Conservation (phyloP, 1,140 invertebrate species). For the Hirudo medicinalis region DNA sequence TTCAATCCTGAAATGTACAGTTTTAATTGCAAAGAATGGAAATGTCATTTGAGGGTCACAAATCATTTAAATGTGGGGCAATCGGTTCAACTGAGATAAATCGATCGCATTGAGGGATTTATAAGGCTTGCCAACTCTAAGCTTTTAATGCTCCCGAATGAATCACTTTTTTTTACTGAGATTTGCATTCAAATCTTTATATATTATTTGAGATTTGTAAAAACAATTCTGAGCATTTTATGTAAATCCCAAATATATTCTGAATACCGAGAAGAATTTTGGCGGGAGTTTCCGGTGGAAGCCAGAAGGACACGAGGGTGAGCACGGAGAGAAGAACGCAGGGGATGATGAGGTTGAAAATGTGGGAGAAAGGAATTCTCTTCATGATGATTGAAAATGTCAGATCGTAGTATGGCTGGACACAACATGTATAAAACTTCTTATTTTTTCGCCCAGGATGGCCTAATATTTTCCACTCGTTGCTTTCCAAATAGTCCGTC, state of each 20-base stretch:
- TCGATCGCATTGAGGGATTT: too few relatives aligned
- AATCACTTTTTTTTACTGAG: constrained; percentile 2
- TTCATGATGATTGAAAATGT: constrained; percentile 35
- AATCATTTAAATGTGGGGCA: too few relatives aligned
- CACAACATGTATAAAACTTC: constrained; percentile 44
- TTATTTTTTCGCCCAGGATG: constrained; percentile 37
- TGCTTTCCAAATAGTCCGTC: constrained; percentile 29
- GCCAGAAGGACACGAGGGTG: constrained; percentile 28
- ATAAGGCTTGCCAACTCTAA: too few relatives aligned
- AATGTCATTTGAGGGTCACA: too few relatives aligned
- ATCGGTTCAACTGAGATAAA: too few relatives aligned
- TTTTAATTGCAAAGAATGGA: too few relatives aligned
- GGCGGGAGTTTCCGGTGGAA: constrained; percentile 28
- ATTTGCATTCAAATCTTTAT: neutral
- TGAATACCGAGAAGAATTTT: constrained; percentile 29
- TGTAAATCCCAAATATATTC: constrained; percentile 26
- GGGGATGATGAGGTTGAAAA: constrained; percentile 27
- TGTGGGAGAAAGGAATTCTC: constrained; percentile 25
- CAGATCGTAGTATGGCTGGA: constrained; percentile 47
- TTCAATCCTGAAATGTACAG: constrained; percentile 34
- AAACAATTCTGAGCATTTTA: constrained; percentile 23
- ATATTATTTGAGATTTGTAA: too few relatives aligned
- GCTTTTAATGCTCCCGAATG: neutral
- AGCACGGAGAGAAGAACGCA: constrained; percentile 27
- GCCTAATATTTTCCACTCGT: constrained; percentile 39